Percentiles rank a stretch among this genome's conserved stretches.
Evolutionary conservation across 2,888 invertebrate genomes (phyloP).

Genomic region (Aspidiotus destructor): DNA sequence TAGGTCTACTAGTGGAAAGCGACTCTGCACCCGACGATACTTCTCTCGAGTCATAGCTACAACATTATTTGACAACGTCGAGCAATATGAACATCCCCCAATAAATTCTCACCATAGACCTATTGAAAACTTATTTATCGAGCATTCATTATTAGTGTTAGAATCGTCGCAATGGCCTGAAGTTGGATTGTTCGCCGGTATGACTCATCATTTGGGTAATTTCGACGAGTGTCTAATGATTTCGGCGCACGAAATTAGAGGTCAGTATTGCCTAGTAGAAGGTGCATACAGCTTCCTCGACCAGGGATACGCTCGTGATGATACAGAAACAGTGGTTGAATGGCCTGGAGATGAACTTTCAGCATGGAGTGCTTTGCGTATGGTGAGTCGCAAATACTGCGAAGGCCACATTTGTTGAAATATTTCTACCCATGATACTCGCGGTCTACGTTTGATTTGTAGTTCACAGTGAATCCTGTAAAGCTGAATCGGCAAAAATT

Average conservation of each 20-base stretch:
- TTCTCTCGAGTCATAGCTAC: no score
- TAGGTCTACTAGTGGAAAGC: no score
- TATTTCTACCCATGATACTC: neutral
- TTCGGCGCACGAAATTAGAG: neutral
- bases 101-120: no score
- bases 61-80: no score
- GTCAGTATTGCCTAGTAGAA: neutral
- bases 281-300: neutral
- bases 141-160: neutral
- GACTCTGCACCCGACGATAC: no score
- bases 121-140: no score
- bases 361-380: neutral
- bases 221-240: neutral
- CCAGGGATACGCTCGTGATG: neutral
- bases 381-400: neutral
- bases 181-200: neutral
- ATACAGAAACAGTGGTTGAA: neutral
- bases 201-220: neutral
- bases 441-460: neutral
- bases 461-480: neutral
- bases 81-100: no score
- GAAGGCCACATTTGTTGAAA: neutral
- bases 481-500: neutral
- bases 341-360: neutral
- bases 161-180: neutral